Conservation (phyloP, 1,140 invertebrate species). For the Aphidius ervi region DNA sequence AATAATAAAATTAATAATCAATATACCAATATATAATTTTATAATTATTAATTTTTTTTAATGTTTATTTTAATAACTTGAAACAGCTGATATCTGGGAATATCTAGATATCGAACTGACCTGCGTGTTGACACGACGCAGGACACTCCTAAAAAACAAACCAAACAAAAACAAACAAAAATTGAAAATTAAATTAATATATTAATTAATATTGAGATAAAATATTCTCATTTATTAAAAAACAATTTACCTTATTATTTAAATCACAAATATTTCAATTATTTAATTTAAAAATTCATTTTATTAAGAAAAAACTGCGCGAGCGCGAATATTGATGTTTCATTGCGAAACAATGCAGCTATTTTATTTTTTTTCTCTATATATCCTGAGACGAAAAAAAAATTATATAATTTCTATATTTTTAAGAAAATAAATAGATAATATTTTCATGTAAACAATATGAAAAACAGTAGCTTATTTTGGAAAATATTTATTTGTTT, state of each 20-base stretch:
- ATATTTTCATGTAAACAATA: no score
- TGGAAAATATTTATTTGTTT: no score
- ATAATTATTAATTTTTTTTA: not conserved
- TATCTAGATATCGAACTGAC: slow-evolving; percentile 10
- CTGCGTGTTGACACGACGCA: slow-evolving; percentile 9
- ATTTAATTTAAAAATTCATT: not conserved
- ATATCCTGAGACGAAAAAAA: no score
- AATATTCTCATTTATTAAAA: no score
- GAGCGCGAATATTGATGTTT: slow-evolving; percentile 42
- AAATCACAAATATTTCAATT: not conserved
- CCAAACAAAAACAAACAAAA: slow-evolving; percentile 17
- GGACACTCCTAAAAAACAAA: not conserved
- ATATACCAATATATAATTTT: not conserved
- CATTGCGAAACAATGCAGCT: slow-evolving; percentile 17
- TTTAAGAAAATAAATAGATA: no score
- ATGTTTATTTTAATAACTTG: not conserved
- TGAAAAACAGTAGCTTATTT: no score
- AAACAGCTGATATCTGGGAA: not conserved
- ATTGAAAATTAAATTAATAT: slow-evolving; percentile 14
- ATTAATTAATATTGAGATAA: not conserved
- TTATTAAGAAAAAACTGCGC: slow-evolving; percentile 20
- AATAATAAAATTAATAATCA: slow-evolving; percentile 1
- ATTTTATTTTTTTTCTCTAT: not conserved
- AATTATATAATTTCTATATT: no score
- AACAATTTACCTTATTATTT: not conserved